phyloP scores from a whole-genome alignment of 1,140 invertebrate species.

The Drosophila sechellia region DNA sequence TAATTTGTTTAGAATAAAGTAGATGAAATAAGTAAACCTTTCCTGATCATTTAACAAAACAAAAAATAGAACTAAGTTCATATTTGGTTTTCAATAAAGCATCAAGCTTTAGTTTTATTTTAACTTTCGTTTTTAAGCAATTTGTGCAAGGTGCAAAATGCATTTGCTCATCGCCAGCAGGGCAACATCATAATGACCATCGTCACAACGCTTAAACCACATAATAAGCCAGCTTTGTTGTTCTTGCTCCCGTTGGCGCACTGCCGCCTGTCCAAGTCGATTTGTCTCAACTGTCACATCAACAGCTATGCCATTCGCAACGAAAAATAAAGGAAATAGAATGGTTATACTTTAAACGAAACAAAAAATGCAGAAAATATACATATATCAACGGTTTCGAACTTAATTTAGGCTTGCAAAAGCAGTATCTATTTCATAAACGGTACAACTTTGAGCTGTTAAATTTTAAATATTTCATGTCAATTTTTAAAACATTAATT shows the following conservation, averaged over 20 bases:
- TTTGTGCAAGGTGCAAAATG: conserved; percentile 37
- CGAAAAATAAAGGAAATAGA: conserved; percentile 5
- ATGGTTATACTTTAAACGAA: neutral
- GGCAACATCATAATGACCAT: conserved; percentile 6
- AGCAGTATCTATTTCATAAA: no score
- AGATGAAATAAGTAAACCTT: no score
- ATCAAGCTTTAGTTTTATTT: no score
- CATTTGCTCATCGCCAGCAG: conserved; percentile 26
- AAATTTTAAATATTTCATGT: neutral
- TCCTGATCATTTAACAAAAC: no score
- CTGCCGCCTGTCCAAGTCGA: conserved; percentile 65
- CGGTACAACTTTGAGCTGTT: no score
- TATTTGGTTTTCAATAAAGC: no score
- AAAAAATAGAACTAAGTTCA: no score
- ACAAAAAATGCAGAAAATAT: neutral
- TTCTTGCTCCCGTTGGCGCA: conserved; percentile 33
- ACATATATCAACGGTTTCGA: no score
- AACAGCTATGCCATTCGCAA: conserved; percentile 26
- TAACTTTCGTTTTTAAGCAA: neutral
- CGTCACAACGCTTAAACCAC: conserved; percentile 19
- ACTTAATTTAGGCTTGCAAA: no score
- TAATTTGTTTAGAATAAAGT: no score
- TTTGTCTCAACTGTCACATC: conserved; percentile 61
- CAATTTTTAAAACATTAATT: neutral
- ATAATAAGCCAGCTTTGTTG: conserved; percentile 18